Conservation (phyloP, 2,113 vertebrate genomes). For the Laterallus jamaicensis region DNA sequence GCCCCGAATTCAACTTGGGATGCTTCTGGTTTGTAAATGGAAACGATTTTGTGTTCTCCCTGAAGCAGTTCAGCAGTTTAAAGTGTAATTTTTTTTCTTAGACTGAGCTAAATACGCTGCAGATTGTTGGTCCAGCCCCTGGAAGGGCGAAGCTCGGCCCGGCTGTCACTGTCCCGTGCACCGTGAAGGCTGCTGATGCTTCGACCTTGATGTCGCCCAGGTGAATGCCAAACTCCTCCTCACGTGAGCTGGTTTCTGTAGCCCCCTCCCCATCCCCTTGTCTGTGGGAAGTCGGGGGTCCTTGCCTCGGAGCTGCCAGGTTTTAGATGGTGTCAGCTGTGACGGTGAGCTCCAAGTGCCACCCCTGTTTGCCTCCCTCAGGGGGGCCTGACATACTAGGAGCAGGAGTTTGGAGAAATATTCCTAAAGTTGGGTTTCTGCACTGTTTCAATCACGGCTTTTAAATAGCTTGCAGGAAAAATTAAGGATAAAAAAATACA, state of each 20-base stretch:
- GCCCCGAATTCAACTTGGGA: background rate
- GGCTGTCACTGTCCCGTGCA: background rate
- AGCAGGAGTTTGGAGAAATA: background rate
- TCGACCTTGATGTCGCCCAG: background rate
- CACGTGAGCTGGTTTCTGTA: background rate
- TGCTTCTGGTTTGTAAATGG: background rate
- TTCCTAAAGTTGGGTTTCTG: background rate
- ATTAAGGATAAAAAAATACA: background rate
- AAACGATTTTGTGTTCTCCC: rapidly evolving
- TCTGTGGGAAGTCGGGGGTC: rapidly evolving
- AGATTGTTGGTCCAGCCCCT: too few relatives aligned
- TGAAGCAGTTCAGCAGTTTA: background rate
- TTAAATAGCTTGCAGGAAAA: background rate
- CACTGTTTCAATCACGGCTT: background rate
- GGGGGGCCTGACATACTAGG: rapidly evolving
- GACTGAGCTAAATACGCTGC: rapidly evolving
- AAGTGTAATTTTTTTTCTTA: background rate
- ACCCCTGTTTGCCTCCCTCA: background rate
- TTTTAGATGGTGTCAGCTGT: rapidly evolving
- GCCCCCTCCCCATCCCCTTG: rapidly evolving
- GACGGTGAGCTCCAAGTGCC: background rate
- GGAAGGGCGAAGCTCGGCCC: background rate
- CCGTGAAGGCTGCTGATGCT: background rate
- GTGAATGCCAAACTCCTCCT: background rate
- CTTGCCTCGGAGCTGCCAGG: background rate